Evolutionary conservation across 1,140 invertebrate genomes (phyloP).

Genomic region (Colletes gigas): DNA sequence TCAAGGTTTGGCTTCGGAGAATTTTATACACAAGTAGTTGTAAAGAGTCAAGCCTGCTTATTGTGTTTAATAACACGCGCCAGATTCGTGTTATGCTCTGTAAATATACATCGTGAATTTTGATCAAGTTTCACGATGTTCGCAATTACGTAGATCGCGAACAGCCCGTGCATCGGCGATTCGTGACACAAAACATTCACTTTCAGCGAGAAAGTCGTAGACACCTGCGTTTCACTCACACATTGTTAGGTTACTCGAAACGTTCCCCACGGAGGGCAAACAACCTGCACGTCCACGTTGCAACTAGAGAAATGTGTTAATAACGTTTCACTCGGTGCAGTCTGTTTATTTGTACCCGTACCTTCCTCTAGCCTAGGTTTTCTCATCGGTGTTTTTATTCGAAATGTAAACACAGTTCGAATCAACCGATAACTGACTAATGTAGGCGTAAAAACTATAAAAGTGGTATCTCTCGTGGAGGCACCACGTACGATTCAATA

Average conservation of each 20-base stretch:
- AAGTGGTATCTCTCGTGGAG: too few relatives aligned
- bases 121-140: background rate
- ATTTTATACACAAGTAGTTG: too few relatives aligned
- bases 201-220: slow-evolving; percentile 12
- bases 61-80: too few relatives aligned
- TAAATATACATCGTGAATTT: background rate
- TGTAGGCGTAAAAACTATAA: too few relatives aligned
- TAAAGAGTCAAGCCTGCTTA: too few relatives aligned
- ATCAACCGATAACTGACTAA: background rate
- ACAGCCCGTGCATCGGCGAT: background rate
- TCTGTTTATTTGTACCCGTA: background rate
- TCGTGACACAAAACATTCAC: background rate
- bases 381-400: background rate
- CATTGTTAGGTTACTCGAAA: slow-evolving; percentile 9
- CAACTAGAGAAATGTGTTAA: background rate
- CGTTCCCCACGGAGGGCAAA: background rate
- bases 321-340: background rate
- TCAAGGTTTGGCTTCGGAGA: too few relatives aligned
- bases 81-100: background rate
- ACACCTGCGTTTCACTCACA: slow-evolving; percentile 1
- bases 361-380: background rate
- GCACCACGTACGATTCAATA: too few relatives aligned
- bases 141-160: background rate
- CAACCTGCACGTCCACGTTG: background rate
- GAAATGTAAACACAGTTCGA: background rate